A percentile compares a stretch with the other conserved stretches of the same genome.
Evolutionary conservation across 2,113 vertebrate species (phyloP).

Genomic region (Strix aluco): DNA sequence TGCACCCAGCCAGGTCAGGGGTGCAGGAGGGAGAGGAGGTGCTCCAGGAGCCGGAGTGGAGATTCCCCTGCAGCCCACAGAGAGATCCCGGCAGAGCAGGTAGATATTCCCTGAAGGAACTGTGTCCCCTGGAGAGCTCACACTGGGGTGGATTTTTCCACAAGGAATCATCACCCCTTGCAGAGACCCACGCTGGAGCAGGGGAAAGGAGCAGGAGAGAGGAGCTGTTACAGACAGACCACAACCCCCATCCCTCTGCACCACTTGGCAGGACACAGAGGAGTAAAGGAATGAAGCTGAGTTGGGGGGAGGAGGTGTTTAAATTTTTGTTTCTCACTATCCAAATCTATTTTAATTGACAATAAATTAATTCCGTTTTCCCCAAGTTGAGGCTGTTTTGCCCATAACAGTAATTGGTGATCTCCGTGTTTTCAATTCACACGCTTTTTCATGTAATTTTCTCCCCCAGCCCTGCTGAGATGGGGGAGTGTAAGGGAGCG

Average conservation of each 20-base stretch:
- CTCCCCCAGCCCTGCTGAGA: neutral
- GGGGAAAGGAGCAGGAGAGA: neutral
- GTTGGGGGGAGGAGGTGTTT: rapidly evolving
- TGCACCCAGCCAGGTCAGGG: neutral
- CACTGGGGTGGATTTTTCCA: neutral
- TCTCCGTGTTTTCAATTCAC: neutral
- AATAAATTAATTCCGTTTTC: neutral
- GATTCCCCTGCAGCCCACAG: neutral
- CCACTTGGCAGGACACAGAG: too few relatives aligned
- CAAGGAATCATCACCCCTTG: neutral
- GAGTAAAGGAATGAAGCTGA: neutral
- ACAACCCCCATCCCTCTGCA: neutral
- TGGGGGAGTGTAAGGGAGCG: neutral
- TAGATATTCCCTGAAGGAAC: neutral
- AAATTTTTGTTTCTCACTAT: neutral
- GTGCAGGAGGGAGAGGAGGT: neutral
- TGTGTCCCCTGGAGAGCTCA: neutral
- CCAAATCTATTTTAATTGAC: neutral
- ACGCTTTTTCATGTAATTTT: neutral
- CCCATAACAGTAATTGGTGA: rapidly evolving
- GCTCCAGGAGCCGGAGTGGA: neutral
- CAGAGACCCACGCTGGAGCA: neutral
- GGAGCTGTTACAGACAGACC: neutral
- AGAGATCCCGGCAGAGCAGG: rapidly evolving
- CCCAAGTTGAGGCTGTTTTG: neutral